These are phyloP conservation scores for Pedetes capensis DNA, from an alignment of 2,113 vertebrate species.

Conservation along the genomic window DNA sequence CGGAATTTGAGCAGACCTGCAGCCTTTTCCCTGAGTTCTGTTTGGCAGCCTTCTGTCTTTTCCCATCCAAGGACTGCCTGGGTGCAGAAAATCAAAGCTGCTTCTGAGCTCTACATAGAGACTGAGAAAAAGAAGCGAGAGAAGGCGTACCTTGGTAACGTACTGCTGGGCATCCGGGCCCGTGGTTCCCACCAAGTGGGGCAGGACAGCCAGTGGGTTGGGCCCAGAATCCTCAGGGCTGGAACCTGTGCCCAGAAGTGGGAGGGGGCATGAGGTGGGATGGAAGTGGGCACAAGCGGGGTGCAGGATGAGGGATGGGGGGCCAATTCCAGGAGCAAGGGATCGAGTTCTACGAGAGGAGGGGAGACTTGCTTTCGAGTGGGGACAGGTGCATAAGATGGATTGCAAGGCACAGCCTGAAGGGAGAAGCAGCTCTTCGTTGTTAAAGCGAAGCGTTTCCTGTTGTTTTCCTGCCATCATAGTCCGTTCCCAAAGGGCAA, in stretches of 20 bases:
- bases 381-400: rapidly evolving
- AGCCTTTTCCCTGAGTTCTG: not conserved
- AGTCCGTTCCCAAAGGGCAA: constrained; percentile 98
- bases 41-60: constrained; percentile 64
- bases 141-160: constrained; percentile 95
- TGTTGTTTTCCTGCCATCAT: not conserved
- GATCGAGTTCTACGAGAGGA: not conserved
- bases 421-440: not conserved
- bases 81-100: constrained; percentile 99
- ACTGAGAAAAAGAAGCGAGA: constrained; percentile 99
- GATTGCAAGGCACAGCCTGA: not conserved
- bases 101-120: constrained; percentile 98
- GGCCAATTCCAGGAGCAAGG: not conserved
- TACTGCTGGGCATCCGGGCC: rapidly evolving
- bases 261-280: not conserved
- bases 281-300: not conserved
- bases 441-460: not conserved
- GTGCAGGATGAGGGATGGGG: not conserved
- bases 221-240: not conserved
- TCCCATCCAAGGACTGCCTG: constrained; percentile 92
- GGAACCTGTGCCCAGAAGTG: not conserved
- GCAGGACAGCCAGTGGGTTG: rapidly evolving
- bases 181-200: not conserved
- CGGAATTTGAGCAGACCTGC: not conserved
- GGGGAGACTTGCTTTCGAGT: not conserved